A percentile compares a stretch with the other conserved stretches of the same genome.
Conservation (phyloP, 2,888 invertebrate species). For the Pyralis farinalis region DNA sequence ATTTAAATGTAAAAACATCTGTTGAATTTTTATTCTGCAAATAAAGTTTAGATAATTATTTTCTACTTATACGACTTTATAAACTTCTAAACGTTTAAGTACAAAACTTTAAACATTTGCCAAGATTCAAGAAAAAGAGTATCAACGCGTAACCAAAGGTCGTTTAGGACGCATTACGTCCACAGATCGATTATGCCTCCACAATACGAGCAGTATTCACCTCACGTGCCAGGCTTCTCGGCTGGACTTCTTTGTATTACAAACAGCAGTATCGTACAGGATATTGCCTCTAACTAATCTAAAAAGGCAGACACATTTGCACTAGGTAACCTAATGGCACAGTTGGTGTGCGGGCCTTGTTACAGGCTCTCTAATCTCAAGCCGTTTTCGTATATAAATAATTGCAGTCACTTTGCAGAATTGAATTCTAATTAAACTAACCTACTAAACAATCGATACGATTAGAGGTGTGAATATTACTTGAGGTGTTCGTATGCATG, state of each 20-base stretch:
- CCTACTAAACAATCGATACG: slow-evolving; percentile 56
- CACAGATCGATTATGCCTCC: slow-evolving; percentile 27
- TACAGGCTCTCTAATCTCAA: slow-evolving; percentile 1
- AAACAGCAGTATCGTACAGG: slow-evolving; percentile 44
- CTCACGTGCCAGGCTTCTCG: slow-evolving; percentile 49
- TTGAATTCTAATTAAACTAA: slow-evolving; percentile 5
- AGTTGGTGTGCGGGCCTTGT: slow-evolving; percentile 22
- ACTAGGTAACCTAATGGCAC: slow-evolving; percentile 55
- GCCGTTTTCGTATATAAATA: not conserved
- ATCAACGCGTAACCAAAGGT: too few species aligned
- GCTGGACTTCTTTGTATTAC: slow-evolving; percentile 56
- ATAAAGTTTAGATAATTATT: too few species aligned
- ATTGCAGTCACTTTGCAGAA: not conserved
- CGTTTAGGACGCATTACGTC: slow-evolving; percentile 16
- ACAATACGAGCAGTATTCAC: slow-evolving; percentile 29
- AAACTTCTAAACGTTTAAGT: too few species aligned
- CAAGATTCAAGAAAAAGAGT: too few species aligned
- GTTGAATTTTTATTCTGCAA: too few species aligned
- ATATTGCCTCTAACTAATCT: slow-evolving; percentile 53
- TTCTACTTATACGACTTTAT: too few species aligned
- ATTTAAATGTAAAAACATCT: too few species aligned
- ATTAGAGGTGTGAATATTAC: slow-evolving; percentile 17
- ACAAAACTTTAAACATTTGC: too few species aligned
- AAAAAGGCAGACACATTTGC: slow-evolving; percentile 45
- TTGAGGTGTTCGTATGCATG: not conserved